Conservation (phyloP, 1,140 invertebrate genomes). For the Brachionus paranguensis region DNA sequence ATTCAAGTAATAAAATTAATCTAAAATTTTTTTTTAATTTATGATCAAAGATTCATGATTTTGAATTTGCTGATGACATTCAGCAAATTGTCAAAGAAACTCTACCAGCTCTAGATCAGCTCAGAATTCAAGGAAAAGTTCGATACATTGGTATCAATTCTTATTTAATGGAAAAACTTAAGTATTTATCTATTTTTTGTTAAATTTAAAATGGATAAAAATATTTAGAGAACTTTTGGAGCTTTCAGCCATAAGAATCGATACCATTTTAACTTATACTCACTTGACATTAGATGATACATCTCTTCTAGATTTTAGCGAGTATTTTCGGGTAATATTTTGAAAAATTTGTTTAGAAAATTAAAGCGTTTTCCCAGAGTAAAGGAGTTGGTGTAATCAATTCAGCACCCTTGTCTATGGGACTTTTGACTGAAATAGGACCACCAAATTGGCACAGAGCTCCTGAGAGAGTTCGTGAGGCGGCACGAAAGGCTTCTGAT, state of each 20-base stretch:
- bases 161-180: constrained; percentile 71
- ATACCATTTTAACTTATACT: constrained; percentile 71
- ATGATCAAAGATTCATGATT: constrained; percentile 70
- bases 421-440: constrained; percentile 69
- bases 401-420: constrained; percentile 72
- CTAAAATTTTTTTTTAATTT: background rate
- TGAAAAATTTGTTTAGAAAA: constrained; percentile 42
- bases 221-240: constrained; percentile 1
- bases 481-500: constrained; percentile 50
- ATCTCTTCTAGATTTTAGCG: constrained; percentile 66
- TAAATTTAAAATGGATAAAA: constrained; percentile 50
- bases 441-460: constrained; percentile 79
- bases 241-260: constrained; percentile 60
- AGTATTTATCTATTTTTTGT: constrained; percentile 61
- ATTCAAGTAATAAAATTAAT: constrained; percentile 65
- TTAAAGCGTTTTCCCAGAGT: constrained; percentile 56
- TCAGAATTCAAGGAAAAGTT: constrained; percentile 70
- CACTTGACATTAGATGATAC: constrained; percentile 73
- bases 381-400: constrained; percentile 72
- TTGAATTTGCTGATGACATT: constrained; percentile 74
- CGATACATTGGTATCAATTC: constrained; percentile 78
- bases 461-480: constrained; percentile 62
- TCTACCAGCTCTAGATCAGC: constrained; percentile 68
- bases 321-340: constrained; percentile 66
- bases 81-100: constrained; percentile 77